Percentiles rank a stretch among this genome's conserved stretches.
phyloP scores from a whole-genome alignment of 1,140 invertebrate species.

The Wasmannia auropunctata region DNA sequence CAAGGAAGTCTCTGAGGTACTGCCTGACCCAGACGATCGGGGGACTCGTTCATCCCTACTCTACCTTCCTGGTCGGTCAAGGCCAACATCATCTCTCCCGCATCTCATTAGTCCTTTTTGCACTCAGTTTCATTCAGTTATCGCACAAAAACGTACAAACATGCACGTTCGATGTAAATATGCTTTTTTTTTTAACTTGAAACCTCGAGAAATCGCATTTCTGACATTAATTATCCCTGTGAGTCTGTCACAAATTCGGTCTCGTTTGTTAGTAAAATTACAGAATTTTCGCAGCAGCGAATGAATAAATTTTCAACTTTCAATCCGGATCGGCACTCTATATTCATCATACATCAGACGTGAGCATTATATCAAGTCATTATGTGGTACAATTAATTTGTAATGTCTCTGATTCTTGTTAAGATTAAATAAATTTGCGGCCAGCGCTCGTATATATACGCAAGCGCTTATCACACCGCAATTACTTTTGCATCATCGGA shows the following conservation, averaged over 20 bases:
- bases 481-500: background rate
- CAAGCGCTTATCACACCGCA: background rate
- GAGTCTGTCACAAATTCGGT: background rate
- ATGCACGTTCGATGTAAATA: slow-evolving; percentile 49
- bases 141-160: slow-evolving; percentile 68
- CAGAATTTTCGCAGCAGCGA: background rate
- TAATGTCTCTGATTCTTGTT: background rate
- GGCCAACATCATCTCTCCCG: slow-evolving; percentile 78
- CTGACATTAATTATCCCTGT: background rate
- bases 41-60: slow-evolving; percentile 74
- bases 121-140: slow-evolving; percentile 73
- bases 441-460: background rate
- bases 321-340: background rate
- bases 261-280: background rate
- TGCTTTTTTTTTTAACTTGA: slow-evolving; percentile 34
- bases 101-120: slow-evolving; percentile 75
- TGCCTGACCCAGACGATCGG: slow-evolving; percentile 75
- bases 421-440: background rate
- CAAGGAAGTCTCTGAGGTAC: slow-evolving; percentile 68
- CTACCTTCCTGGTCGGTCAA: slow-evolving; percentile 78
- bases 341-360: background rate
- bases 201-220: background rate
- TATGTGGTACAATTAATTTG: background rate
- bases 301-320: background rate
- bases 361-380: background rate